These are phyloP conservation scores for Oegoconia quadripuncta DNA, from an alignment of 2,888 invertebrate species.

Conservation along the genomic window DNA sequence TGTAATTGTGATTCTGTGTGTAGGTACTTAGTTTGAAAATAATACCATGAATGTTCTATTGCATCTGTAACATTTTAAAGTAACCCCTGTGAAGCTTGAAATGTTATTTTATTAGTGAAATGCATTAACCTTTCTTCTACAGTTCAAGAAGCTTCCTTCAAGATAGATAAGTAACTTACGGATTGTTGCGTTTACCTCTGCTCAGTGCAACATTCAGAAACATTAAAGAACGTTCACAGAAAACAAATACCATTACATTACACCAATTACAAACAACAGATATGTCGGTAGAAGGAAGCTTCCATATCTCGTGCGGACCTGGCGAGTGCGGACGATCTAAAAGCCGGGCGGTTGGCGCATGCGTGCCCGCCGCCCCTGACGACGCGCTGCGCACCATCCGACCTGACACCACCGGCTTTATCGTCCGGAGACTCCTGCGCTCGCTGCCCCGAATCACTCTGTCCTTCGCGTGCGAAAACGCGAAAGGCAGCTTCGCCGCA, in stretches of 20 bases:
- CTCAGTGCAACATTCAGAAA: too few relatives aligned
- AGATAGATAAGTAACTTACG: background rate
- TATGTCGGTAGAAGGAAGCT: constrained; percentile 24
- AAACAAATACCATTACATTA: too few relatives aligned
- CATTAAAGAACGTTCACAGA: too few relatives aligned
- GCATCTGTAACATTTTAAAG: background rate
- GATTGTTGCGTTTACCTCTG: too few relatives aligned
- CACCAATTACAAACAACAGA: constrained; percentile 1
- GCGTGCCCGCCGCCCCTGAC: constrained; percentile 66
- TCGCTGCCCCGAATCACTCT: constrained; percentile 29
- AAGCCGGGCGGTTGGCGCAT: constrained; percentile 57
- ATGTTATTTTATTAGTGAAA: constrained; percentile 26
- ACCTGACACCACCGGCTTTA: constrained; percentile 52
- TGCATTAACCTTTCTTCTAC: constrained; percentile 8
- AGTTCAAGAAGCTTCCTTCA: constrained; percentile 37
- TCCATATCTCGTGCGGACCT: constrained; percentile 51
- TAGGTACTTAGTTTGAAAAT: constrained; percentile 13
- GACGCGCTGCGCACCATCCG: constrained; percentile 77
- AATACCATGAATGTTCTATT: constrained; percentile 9
- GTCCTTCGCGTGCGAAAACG: constrained; percentile 64
- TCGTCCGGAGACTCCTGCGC: constrained; percentile 47
- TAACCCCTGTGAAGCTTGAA: constrained; percentile 34
- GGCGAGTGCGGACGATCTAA: constrained; percentile 58
- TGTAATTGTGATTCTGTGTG: constrained; percentile 36
- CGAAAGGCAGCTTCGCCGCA: constrained; percentile 70